A percentile compares a stretch with the other conserved stretches of the same genome.
phyloP scores from a whole-genome alignment of 1,140 invertebrate genomes.

The Caerostris darwini region DNA sequence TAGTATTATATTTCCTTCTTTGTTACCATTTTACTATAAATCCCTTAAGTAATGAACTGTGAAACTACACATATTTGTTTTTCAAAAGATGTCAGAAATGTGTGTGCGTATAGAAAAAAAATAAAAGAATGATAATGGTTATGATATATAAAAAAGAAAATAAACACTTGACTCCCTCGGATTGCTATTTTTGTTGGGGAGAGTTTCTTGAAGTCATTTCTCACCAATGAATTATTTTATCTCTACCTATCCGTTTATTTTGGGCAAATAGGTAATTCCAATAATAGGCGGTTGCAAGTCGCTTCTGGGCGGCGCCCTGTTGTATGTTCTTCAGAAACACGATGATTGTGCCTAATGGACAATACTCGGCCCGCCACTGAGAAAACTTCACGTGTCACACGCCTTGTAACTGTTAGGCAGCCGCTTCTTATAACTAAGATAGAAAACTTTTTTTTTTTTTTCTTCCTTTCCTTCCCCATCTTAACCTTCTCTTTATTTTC shows the following conservation, averaged over 20 bases:
- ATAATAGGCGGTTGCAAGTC: slow-evolving; percentile 76
- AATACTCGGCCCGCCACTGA: slow-evolving; percentile 69
- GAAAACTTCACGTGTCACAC: slow-evolving; percentile 77
- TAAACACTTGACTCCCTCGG: slow-evolving; percentile 30
- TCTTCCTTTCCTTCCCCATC: background rate
- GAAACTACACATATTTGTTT: background rate
- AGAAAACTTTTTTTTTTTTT: slow-evolving; percentile 66
- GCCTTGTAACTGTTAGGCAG: slow-evolving; percentile 72
- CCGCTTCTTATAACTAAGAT: slow-evolving; percentile 75
- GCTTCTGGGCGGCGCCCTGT: slow-evolving; percentile 73
- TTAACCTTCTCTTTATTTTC: slow-evolving; percentile 60
- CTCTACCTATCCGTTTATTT: slow-evolving; percentile 77
- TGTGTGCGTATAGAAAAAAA: background rate
- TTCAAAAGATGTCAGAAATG: background rate
- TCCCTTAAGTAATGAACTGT: background rate
- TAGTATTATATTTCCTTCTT: background rate
- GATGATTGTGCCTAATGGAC: slow-evolving; percentile 77
- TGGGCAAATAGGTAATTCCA: slow-evolving; percentile 77
- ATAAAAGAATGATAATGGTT: background rate
- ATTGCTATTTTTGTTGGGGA: slow-evolving; percentile 72
- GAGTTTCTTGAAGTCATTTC: slow-evolving; percentile 76
- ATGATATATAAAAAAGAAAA: slow-evolving; percentile 27
- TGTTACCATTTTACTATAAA: background rate
- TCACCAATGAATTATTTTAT: slow-evolving; percentile 77
- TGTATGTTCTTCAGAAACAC: slow-evolving; percentile 74